phyloP scores from a whole-genome alignment of 2,888 invertebrate species.

The Deilephila elpenor region DNA sequence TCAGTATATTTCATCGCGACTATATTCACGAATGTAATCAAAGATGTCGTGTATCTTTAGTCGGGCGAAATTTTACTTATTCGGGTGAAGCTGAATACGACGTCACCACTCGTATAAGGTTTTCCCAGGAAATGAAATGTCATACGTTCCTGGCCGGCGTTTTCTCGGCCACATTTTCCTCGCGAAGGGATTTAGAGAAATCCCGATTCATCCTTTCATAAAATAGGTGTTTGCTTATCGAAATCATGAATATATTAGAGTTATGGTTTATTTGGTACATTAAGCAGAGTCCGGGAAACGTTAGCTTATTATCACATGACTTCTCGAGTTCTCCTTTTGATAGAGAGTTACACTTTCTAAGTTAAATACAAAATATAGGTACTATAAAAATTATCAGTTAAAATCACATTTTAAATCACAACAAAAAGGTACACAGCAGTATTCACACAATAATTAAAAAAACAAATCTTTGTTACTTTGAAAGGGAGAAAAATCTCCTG shows the following conservation, averaged over 20 bases:
- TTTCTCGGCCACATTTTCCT: slow-evolving; percentile 42
- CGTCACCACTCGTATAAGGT: neutral
- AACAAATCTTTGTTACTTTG: neutral
- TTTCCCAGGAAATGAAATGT: slow-evolving; percentile 14
- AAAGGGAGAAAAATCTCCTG: slow-evolving; percentile 12
- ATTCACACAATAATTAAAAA: slow-evolving; percentile 1
- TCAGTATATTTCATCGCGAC: too few species aligned
- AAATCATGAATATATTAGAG: slow-evolving; percentile 4
- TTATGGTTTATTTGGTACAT: too few species aligned
- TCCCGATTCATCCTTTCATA: slow-evolving; percentile 51
- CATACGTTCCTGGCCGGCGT: slow-evolving; percentile 35
- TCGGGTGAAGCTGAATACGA: neutral
- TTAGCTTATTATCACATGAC: too few species aligned
- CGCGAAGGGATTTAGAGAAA: slow-evolving; percentile 45
- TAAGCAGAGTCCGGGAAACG: too few species aligned
- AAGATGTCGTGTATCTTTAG: neutral
- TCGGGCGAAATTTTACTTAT: neutral
- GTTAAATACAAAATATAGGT: too few species aligned
- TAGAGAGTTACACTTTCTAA: too few species aligned
- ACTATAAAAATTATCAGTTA: too few species aligned
- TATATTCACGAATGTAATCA: neutral
- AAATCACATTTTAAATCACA: too few species aligned
- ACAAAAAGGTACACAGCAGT: neutral
- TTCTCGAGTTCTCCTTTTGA: too few species aligned
- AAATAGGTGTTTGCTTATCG: slow-evolving; percentile 45